These are phyloP conservation scores for Ceramica pisi DNA, from an alignment of 2,888 invertebrate genomes.

Conservation along the genomic window DNA sequence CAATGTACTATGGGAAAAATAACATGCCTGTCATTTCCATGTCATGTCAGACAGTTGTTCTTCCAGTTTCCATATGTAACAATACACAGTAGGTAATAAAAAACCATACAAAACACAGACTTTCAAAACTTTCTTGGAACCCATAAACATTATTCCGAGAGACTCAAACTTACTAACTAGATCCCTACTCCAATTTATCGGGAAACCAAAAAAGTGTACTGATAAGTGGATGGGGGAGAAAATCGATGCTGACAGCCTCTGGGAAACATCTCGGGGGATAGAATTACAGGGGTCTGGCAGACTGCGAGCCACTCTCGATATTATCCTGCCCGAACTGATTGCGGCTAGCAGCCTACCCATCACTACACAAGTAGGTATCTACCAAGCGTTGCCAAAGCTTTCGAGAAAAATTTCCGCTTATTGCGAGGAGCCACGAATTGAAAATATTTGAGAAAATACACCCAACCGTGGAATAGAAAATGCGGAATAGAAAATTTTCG, in stretches of 20 bases:
- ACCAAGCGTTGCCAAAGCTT: conserved; percentile 11
- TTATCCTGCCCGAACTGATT: conserved; percentile 70
- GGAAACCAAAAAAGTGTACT: conserved; percentile 52
- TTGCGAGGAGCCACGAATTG: conserved; percentile 54
- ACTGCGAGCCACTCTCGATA: conserved; percentile 71
- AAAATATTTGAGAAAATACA: conserved; percentile 51
- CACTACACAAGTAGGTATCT: conserved; percentile 1
- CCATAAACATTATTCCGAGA: conserved; percentile 11
- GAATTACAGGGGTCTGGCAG: conserved; percentile 70
- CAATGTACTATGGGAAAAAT: not conserved
- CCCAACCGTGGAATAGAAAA: conserved; percentile 37
- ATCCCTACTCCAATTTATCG: conserved; percentile 41
- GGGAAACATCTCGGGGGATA: conserved; percentile 66
- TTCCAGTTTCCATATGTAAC: too few species aligned
- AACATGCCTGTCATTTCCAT: not conserved
- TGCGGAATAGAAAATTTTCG: conserved; percentile 39
- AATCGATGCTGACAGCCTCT: conserved; percentile 69
- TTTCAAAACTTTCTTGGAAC: conserved; percentile 9
- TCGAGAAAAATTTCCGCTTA: conserved; percentile 42
- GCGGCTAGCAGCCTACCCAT: conserved; percentile 46
- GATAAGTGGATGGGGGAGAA: conserved; percentile 64
- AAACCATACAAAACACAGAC: conserved; percentile 21
- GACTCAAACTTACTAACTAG: conserved; percentile 30
- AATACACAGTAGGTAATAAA: not conserved
- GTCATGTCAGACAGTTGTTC: too few species aligned